Percentiles rank a stretch among this genome's conserved stretches.
phyloP scores from a whole-genome alignment of 2,888 invertebrate genomes.

The Metellina segmentata region DNA sequence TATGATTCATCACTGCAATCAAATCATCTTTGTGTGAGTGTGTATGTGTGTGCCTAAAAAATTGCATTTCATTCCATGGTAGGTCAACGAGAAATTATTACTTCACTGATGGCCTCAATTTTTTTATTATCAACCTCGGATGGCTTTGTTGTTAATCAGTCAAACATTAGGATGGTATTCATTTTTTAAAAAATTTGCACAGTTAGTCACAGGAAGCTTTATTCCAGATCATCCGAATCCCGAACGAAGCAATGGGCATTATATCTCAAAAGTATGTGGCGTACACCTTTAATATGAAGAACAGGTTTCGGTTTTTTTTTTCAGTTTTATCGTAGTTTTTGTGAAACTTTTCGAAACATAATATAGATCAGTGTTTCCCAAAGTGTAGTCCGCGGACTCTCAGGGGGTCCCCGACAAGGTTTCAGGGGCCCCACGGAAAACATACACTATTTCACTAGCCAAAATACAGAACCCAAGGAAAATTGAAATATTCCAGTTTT shows the following conservation, averaged over 20 bases:
- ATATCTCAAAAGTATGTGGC: slow-evolving; percentile 12
- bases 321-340: too few relatives aligned
- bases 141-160: not conserved
- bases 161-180: not conserved
- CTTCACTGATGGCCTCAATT: not conserved
- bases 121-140: not conserved
- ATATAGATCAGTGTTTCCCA: too few relatives aligned
- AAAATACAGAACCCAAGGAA: too few relatives aligned
- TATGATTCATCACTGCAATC: slow-evolving; percentile 59
- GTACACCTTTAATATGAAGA: not conserved
- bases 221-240: not conserved
- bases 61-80: slow-evolving; percentile 34
- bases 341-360: too few relatives aligned
- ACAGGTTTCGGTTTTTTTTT: too few relatives aligned
- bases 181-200: not conserved
- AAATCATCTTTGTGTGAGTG: slow-evolving; percentile 31
- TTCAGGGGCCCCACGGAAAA: too few relatives aligned
- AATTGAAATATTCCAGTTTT: too few relatives aligned
- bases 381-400: too few relatives aligned
- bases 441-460: too few relatives aligned
- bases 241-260: not conserved
- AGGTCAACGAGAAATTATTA: slow-evolving; percentile 42
- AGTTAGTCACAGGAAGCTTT: not conserved
- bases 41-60: slow-evolving; percentile 31
- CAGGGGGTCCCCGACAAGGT: too few relatives aligned